Evolutionary conservation across 2,888 invertebrate species (phyloP).

Genomic region (Philereme transversata): DNA sequence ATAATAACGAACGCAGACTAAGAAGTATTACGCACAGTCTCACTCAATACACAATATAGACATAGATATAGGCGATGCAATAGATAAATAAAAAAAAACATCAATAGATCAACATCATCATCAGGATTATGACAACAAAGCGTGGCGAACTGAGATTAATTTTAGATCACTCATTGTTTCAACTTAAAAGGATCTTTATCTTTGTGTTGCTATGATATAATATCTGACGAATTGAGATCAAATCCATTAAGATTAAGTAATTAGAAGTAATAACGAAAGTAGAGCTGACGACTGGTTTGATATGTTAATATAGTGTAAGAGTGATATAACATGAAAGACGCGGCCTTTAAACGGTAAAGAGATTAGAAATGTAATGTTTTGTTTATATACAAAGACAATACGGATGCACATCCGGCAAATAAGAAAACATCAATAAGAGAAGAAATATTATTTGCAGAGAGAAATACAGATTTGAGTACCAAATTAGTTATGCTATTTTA

Average conservation of each 20-base stretch:
- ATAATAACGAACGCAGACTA: neutral
- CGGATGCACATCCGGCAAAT: conserved; percentile 9
- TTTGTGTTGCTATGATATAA: conserved; percentile 33
- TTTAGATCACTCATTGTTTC: conserved; percentile 34
- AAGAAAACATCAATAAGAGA: neutral
- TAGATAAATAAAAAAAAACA: no score
- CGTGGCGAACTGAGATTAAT: conserved; percentile 33
- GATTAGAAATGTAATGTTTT: conserved; percentile 6
- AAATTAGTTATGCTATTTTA: no score
- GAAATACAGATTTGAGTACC: no score
- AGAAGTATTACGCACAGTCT: no score
- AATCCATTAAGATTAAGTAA: conserved; percentile 36
- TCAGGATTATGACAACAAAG: conserved; percentile 31
- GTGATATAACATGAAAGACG: conserved; percentile 2
- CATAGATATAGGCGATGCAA: no score
- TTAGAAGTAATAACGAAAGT: conserved; percentile 31
- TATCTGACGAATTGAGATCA: conserved; percentile 33
- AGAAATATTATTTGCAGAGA: no score
- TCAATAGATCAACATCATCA: conserved; percentile 10
- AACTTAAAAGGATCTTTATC: conserved; percentile 44
- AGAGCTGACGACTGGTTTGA: conserved; percentile 16
- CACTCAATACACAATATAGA: no score
- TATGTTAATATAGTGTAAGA: conserved; percentile 7
- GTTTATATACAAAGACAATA: conserved; percentile 1
- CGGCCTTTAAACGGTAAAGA: conserved; percentile 10